phyloP scores from a whole-genome alignment of 2,113 vertebrate species.

The Phaetusa simplex region DNA sequence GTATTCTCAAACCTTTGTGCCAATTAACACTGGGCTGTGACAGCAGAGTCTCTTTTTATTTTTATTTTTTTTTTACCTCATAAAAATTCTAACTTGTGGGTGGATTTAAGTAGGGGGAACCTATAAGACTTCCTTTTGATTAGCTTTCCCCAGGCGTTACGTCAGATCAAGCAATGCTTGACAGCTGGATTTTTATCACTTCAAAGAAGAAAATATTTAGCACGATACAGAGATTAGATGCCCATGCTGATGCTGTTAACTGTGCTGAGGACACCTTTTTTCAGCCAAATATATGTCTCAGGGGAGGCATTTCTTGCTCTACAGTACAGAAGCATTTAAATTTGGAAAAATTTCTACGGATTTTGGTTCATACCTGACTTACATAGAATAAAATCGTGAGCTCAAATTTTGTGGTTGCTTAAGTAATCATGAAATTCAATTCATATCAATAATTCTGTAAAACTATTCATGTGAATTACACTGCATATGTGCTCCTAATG shows the following conservation, averaged over 20 bases:
- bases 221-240: conserved; percentile 31
- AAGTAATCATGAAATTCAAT: neutral
- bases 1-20: conserved; percentile 34
- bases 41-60: neutral
- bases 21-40: conserved; percentile 48
- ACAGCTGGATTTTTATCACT: conserved; percentile 31
- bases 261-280: conserved; percentile 1
- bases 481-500: neutral
- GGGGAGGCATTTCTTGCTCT: neutral
- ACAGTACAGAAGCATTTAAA: neutral
- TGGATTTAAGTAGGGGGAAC: conserved; percentile 44
- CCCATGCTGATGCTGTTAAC: conserved; percentile 25
- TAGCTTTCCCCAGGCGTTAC: neutral
- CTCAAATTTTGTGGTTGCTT: neutral
- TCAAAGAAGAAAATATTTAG: conserved; percentile 56
- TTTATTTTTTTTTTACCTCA: neutral
- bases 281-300: neutral
- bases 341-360: neutral
- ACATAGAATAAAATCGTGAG: neutral
- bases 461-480: neutral
- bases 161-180: conserved; percentile 40
- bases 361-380: neutral
- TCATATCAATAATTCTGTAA: neutral
- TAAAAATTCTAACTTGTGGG: conserved; percentile 33
- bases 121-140: conserved; percentile 20